Base-by-base conservation (phyloP, 2,797 vertebrate species). In the Simalia tracyae region DNA sequence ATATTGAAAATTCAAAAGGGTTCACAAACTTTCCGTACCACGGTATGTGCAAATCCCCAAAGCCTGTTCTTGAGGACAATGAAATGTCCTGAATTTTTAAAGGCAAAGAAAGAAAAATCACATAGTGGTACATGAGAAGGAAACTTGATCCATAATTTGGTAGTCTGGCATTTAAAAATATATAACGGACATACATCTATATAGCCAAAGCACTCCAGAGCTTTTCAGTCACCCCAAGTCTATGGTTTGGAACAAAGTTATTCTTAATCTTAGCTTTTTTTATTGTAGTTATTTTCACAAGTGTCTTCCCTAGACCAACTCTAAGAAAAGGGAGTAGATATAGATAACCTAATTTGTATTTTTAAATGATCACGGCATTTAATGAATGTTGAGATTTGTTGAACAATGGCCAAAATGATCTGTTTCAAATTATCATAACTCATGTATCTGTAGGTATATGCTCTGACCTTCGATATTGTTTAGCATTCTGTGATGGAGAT, bases 401-500 rank as follows among this genome's bases (percentile, higher is more conserved):
- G 91, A 5, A n/a, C 87, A 84, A 68, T 91, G 59, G 59, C 90
- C 60, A 10, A 14, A 0, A 0, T 87, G 57, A 28, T 56, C 0
- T n/a, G 19, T 56, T 54, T 56, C n/a, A 86, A 91, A 89, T 93
- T 93, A 59, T 88, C 14, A 81, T 86, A 93, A 92, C 72, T 89
- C 17, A 22, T 22, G 56, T 36, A 86, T 50, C 36, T 88, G 8
- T 92, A 97, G 97, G 96, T 50, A 61, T 96, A 93, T 98, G 96
- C 91, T 94, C 93, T 93, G 96, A 98, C 81, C 92, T 97, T 92
- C 94, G 81, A 36, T 96, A 95, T 94, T 97, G 94, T 93, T 91
- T 97, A 94, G 97, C 95, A 15, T 92, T 97, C 93, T 97, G 97
- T 95, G 93, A 88, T 4, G 96, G 95, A 88, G 96, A 97, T 76